Evolutionary conservation across 2,888 invertebrate species (phyloP).

Genomic region (Drosophila helvetica): DNA sequence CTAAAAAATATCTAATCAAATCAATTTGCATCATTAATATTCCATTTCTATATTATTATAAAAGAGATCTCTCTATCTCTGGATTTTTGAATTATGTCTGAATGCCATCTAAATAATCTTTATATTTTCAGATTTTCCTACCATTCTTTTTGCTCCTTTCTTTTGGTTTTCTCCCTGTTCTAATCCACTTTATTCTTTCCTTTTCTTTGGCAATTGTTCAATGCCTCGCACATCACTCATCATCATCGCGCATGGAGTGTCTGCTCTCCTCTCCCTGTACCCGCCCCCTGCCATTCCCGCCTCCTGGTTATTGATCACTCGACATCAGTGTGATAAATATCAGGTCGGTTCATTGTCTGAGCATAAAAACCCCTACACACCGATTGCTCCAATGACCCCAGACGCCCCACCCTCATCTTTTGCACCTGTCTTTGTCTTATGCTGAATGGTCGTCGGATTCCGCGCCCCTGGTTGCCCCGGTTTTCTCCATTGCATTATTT

Average conservation of each 20-base stretch:
- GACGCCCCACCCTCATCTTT: conserved; percentile 5
- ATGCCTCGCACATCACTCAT: conserved; percentile 51
- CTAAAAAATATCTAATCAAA: too few relatives aligned
- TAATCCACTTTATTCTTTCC: neutral
- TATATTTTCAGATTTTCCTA: neutral
- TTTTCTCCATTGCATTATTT: conserved; percentile 67
- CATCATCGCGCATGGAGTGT: conserved; percentile 20
- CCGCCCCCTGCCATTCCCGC: neutral
- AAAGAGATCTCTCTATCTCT: too few relatives aligned
- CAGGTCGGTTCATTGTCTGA: conserved; percentile 63
- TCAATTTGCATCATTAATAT: too few relatives aligned
- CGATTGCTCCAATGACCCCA: conserved; percentile 47
- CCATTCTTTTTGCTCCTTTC: neutral
- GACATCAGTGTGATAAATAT: conserved; percentile 73
- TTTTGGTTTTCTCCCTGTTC: neutral
- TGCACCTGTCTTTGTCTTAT: conserved; percentile 60
- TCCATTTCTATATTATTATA: too few relatives aligned
- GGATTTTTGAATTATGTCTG: too few relatives aligned
- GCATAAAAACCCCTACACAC: conserved; percentile 50
- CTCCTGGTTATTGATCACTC: conserved; percentile 66
- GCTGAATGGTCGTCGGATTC: conserved; percentile 45
- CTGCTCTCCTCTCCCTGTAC: neutral
- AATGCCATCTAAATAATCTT: neutral
- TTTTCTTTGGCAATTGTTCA: conserved; percentile 22
- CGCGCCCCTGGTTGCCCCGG: too few relatives aligned